Base-by-base conservation (phyloP, 1,140 invertebrate species). In the Nasonia giraulti region DNA sequence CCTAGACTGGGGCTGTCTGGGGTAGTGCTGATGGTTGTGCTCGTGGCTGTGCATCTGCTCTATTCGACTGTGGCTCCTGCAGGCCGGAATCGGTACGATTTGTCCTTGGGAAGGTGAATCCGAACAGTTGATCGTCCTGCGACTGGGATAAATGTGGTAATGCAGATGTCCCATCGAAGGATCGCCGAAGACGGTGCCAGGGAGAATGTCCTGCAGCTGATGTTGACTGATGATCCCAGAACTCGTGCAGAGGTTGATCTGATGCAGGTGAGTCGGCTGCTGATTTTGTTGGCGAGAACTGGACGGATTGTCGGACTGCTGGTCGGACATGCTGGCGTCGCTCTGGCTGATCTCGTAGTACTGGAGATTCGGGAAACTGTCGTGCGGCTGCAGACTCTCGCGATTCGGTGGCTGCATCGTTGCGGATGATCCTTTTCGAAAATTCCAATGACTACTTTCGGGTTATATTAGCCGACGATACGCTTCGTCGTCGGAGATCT, bases 271-370 rank as follows among this genome's bases (percentile, higher is more conserved):
- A 8, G 47, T 17, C 27, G 40, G 77, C 33, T n/a, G 62, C 11
- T 27, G 37, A 44, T 17, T 55, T 17, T 62, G 55, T 14, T 11
- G 78, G 6, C 50, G 23, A 7, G 68, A 23, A 27, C 12, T 73
- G 5, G 47, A 55, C 2, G 55, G 55, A 62, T n/a, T 20, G 6
- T 62, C 55, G 17, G 73, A 33, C 37, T 11, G 17, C 20, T 82
- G 76, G 17, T 79, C 76, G 2, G 75, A 5, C 37, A 47, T 20
- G 33, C 71, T 85, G 14, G 6, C 68, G n/a, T 77, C 44, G 27
- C 73, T 79, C 12, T 84, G 83, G 20, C 50, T 62, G 20, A 84
- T 80, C 37, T 85, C 83, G 50, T 85, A 85, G 71, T 85, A 85
- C 27, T 82, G 84, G 6, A 50, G 37, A 1, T 68, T 33, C 12